Base-by-base conservation (phyloP, 1,140 invertebrate genomes). In the Drosophila fuyamai region DNA sequence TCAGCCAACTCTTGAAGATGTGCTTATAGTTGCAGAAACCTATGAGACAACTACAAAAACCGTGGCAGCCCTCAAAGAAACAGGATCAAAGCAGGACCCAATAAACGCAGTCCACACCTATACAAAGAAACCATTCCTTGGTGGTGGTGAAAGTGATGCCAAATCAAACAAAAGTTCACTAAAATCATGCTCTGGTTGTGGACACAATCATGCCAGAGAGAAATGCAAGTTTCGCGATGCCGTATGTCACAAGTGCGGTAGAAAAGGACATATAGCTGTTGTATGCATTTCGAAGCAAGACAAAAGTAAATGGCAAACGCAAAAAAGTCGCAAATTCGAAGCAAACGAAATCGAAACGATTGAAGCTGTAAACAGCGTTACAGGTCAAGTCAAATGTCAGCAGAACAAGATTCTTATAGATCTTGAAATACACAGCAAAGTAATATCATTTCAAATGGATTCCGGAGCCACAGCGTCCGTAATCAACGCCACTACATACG, bases 361-460 rank as follows among this genome's bases (percentile, higher is more conserved):
- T 13, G 13, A 40, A 40, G 38, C 12, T 13, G 38, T 40, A 13
- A 13, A 13, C 4, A 40, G 29, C 8, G 29, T 32, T 7, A 14
- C 40, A 41, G 40, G 40, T 14, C 40, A 41, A 41, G 40, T 14
- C 5, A 41, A 41, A 7, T n/a, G 40, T 14, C 40, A 41, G 13
- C 13, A 14, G 13, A 41, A 41, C 40, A 14, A n/a, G 5, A 41
- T n/a, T n/a, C 13, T 41, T 14, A 56, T 38, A 36, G 27, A 51
- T 12, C 27, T 51, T 5, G 48, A 51, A 35, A 51, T 51, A 5
- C n/a, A 10, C 7, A 35, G 5, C 8, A n/a, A 29, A 35, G 48
- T 35, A 1, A 51, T 35, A 1, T 51, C n/a, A 51, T 50, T 51
- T 14, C 48, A 51, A 51, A 51, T 51, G 48, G n/a, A 47, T 13